A percentile compares a stretch with the other conserved stretches of the same genome.
phyloP scores from a whole-genome alignment of 2,113 vertebrate genomes.

The Prunella fulvescens region DNA sequence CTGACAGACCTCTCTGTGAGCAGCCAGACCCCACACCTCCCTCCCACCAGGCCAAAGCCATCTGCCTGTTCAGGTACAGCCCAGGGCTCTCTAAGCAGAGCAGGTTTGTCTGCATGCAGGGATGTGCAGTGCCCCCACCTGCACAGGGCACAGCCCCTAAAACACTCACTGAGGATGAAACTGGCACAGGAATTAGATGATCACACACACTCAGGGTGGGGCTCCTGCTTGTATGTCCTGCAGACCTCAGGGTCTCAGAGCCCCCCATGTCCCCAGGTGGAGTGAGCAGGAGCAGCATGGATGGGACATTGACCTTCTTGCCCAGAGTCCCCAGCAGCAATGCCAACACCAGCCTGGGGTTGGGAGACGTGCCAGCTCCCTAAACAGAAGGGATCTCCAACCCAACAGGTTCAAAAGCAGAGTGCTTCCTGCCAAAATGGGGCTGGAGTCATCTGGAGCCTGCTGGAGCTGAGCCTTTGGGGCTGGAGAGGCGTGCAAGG shows the following conservation, averaged over 20 bases:
- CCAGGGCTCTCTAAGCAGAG: neutral
- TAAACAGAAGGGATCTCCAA: neutral
- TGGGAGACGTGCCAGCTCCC: neutral
- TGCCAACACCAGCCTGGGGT: fast-evolving
- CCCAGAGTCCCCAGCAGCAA: neutral
- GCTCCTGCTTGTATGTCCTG: neutral
- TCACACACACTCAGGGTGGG: neutral
- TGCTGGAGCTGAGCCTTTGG: neutral
- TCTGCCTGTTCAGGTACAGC: neutral
- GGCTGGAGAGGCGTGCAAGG: fast-evolving
- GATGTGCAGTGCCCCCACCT: fast-evolving
- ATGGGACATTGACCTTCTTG: neutral
- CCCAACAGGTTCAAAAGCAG: neutral
- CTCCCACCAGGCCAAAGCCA: neutral
- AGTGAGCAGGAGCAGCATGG: neutral
- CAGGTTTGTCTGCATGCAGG: fast-evolving
- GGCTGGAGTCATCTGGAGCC: neutral
- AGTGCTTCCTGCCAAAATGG: neutral
- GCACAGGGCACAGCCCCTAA: neutral
- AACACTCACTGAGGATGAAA: neutral
- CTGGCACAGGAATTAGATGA: fast-evolving
- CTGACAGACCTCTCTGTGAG: neutral
- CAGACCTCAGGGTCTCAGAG: neutral
- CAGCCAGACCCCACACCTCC: neutral
- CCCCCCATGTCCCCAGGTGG: neutral